These are phyloP conservation scores for Sandelia bainsii DNA, from an alignment of 2,797 vertebrate species.

Conservation along the genomic window DNA sequence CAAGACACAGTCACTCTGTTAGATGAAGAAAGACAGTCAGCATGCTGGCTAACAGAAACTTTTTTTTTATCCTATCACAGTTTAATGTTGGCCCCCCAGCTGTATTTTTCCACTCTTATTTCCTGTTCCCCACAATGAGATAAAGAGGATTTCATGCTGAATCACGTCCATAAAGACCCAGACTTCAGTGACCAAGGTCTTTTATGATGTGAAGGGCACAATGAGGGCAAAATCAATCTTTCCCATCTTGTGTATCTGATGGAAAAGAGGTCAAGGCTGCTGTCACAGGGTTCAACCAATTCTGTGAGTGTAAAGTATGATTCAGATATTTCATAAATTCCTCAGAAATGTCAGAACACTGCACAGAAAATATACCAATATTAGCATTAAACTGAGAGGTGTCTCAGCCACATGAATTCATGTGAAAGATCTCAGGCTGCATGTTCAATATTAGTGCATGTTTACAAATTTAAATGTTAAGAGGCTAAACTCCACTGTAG, in stretches of 20 bases:
- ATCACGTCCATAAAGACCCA: constrained; percentile 13
- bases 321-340: neutral
- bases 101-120: constrained; percentile 55
- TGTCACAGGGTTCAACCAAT: neutral
- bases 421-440: neutral
- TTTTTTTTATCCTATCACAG: constrained; percentile 51
- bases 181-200: constrained; percentile 13
- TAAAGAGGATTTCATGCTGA: constrained; percentile 47
- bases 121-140: constrained; percentile 64
- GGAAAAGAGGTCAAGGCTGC: constrained; percentile 3
- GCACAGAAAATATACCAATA: constrained; percentile 5
- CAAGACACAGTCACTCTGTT: constrained; percentile 17
- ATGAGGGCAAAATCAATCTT: neutral
- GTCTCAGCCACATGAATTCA: no score
- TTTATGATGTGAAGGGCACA: constrained; percentile 25
- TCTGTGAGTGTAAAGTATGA: neutral
- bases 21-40: constrained; percentile 26
- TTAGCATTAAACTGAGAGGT: no score
- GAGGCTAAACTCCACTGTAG: constrained; percentile 3
- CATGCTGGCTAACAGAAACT: constrained; percentile 20
- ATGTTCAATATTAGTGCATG: neutral
- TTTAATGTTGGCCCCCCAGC: constrained; percentile 27
- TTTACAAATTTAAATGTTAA: constrained; percentile 6
- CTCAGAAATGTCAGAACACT: neutral
- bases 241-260: neutral